Percentiles rank a stretch among this genome's conserved stretches.
phyloP scores from a whole-genome alignment of 1,140 invertebrate genomes.

The Onthophagus taurus region DNA sequence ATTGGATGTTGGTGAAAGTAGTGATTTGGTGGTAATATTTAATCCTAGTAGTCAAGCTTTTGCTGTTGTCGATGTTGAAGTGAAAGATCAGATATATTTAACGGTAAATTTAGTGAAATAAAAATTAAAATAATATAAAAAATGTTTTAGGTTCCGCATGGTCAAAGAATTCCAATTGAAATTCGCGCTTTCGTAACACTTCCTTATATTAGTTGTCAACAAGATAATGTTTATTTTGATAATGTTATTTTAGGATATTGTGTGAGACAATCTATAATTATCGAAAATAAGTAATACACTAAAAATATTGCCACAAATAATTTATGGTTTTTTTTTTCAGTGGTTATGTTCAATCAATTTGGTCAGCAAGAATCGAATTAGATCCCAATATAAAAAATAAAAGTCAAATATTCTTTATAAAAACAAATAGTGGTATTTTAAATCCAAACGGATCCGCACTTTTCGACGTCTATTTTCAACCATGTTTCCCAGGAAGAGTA shows the following conservation, averaged over 20 bases:
- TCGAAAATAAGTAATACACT: constrained; percentile 37
- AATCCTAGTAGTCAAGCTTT: constrained; percentile 16
- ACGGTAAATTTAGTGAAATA: constrained; percentile 24
- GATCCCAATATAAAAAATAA: constrained; percentile 15
- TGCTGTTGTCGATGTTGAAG: constrained; percentile 16
- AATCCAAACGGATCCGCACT: constrained; percentile 15
- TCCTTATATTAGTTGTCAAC: constrained; percentile 29
- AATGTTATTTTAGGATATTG: constrained; percentile 37
- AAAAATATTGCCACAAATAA: neutral
- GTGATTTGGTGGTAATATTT: constrained; percentile 27
- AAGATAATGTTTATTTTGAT: constrained; percentile 34
- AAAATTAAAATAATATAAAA: neutral
- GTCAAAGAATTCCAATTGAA: constrained; percentile 33
- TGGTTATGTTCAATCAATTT: constrained; percentile 35
- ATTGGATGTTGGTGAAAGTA: constrained; percentile 26
- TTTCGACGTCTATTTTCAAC: constrained; percentile 27
- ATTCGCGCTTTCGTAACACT: constrained; percentile 35
- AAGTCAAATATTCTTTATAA: constrained; percentile 19
- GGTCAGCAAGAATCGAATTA: constrained; percentile 28
- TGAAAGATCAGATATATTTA: constrained; percentile 29
- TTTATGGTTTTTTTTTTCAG: constrained; percentile 21
- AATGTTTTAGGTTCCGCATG: constrained; percentile 11
- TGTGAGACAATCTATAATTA: constrained; percentile 28
- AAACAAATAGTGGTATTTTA: constrained; percentile 23
- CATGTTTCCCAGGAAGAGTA: constrained; percentile 19